A percentile compares a stretch with the other conserved stretches of the same genome.
phyloP scores from a whole-genome alignment of 2,888 invertebrate species.

The Meloe dianella region DNA sequence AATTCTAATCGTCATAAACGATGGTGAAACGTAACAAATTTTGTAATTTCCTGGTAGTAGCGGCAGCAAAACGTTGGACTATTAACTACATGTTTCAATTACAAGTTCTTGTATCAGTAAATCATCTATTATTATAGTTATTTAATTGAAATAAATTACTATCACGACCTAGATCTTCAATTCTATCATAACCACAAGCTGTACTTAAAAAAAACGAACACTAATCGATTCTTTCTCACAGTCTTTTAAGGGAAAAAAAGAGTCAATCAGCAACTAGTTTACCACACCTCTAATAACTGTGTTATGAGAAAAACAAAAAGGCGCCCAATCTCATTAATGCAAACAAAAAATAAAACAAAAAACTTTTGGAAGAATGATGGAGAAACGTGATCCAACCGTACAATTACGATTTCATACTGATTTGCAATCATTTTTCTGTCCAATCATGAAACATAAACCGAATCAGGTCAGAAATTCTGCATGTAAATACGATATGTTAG shows the following conservation, averaged over 20 bases:
- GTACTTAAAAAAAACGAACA: no score
- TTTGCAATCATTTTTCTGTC: neutral
- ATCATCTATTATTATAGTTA: no score
- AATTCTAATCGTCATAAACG: no score
- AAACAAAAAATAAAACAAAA: no score
- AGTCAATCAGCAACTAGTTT: neutral
- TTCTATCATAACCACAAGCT: neutral
- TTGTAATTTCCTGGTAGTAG: no score
- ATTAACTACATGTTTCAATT: no score
- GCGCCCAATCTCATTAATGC: no score
- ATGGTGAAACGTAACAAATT: no score
- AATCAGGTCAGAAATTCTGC: neutral
- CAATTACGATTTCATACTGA: neutral
- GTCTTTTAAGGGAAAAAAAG: neutral
- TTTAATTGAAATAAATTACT: neutral
- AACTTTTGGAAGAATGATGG: neutral
- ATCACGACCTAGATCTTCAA: neutral
- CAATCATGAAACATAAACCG: neutral
- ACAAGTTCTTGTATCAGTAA: no score
- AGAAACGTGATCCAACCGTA: conserved; percentile 7
- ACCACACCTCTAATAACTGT: neutral
- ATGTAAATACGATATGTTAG: no score
- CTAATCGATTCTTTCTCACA: neutral
- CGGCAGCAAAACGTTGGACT: no score
- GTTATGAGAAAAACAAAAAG: no score